A percentile compares a stretch with the other conserved stretches of the same genome.
Conservation (phyloP, 2,113 vertebrate genomes). For the Tichodroma muraria region DNA sequence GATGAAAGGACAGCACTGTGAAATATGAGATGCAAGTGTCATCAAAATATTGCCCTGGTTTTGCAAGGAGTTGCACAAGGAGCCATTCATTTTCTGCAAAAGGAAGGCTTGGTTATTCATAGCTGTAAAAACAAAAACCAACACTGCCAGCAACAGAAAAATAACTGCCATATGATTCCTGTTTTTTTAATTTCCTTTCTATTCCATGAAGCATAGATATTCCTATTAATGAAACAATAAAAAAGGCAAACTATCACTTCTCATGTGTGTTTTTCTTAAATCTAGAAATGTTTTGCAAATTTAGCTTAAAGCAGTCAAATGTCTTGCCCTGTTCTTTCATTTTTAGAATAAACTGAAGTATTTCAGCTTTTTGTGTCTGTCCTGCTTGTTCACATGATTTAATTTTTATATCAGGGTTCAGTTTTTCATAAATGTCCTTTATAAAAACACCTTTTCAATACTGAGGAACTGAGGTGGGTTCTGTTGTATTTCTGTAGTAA, state of each 20-base stretch:
- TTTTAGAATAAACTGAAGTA: neutral
- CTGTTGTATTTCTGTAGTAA: neutral
- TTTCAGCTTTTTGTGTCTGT: neutral
- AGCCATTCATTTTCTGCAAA: neutral
- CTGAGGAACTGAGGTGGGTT: neutral
- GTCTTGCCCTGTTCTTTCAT: neutral
- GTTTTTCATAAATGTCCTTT: neutral
- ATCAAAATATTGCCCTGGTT: neutral
- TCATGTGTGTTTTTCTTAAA: neutral
- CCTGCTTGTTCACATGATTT: neutral
- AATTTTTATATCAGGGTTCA: neutral
- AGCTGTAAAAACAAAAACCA: neutral
- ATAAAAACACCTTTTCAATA: neutral
- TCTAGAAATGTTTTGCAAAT: neutral
- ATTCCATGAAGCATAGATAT: neutral
- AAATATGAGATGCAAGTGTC: neutral
- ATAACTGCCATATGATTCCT: neutral
- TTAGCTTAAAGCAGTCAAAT: neutral
- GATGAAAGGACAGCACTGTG: neutral
- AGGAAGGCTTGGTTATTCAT: neutral
- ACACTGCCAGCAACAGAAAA: neutral
- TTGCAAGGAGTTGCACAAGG: neutral
- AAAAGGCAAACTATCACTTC: neutral
- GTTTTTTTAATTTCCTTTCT: neutral
- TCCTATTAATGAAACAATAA: neutral